These are phyloP conservation scores for Axea sp. DNA, from an alignment of 2,888 invertebrate genomes.

Conservation along the genomic window DNA sequence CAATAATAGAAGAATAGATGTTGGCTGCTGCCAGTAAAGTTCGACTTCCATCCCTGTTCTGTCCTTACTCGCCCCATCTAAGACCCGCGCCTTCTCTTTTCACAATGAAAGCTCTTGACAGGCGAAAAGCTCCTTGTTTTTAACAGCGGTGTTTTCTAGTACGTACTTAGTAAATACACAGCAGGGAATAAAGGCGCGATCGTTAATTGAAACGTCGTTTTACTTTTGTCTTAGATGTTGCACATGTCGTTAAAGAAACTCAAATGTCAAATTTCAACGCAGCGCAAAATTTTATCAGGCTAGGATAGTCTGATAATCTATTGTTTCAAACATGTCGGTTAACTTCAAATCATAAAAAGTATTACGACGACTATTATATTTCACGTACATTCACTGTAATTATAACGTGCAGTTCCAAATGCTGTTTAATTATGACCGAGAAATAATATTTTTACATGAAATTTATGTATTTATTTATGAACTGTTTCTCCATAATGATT, in stretches of 20 bases:
- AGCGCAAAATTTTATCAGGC: conserved; percentile 21
- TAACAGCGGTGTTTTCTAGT: conserved; percentile 41
- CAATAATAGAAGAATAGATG: conserved; percentile 59
- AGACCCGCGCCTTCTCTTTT: conserved; percentile 12
- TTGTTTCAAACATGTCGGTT: conserved; percentile 34
- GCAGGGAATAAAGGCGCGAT: conserved; percentile 37
- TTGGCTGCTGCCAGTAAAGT: conserved; percentile 55
- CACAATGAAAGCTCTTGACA: conserved; percentile 54
- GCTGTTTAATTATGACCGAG: too few species aligned
- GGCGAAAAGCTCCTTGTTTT: conserved; percentile 56
- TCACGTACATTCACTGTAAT: too few species aligned
- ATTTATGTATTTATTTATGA: too few species aligned
- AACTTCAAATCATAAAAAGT: conserved; percentile 18
- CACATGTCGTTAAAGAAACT: conserved; percentile 42
- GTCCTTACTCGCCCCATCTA: background rate
- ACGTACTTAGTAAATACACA: conserved; percentile 53
- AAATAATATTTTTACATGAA: too few species aligned
- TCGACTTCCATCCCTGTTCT: conserved; percentile 2
- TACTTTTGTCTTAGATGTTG: conserved; percentile 33
- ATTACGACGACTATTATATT: background rate
- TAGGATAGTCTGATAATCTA: conserved; percentile 2
- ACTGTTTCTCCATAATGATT: too few species aligned
- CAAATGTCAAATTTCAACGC: conserved; percentile 25
- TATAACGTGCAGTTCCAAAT: too few species aligned
- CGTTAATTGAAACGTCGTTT: conserved; percentile 57